Percentiles rank a stretch among this genome's conserved stretches.
phyloP scores from a whole-genome alignment of 2,113 vertebrate species.

The Ammodramus savannarum region DNA sequence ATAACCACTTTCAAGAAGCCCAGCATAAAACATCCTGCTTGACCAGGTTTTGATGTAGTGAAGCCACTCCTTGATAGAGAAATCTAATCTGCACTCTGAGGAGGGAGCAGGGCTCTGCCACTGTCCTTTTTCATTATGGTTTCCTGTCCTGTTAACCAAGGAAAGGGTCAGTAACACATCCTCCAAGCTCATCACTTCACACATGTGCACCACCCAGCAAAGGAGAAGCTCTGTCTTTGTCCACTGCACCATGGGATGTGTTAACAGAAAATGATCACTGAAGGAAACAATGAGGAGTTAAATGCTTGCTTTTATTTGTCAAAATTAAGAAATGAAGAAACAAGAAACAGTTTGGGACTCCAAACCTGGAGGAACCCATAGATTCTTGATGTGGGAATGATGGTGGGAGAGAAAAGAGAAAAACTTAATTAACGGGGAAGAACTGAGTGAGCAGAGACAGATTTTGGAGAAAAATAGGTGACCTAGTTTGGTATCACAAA shows the following conservation, averaged over 20 bases:
- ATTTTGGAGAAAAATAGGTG: neutral
- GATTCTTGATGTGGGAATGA: neutral
- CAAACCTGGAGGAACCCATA: neutral
- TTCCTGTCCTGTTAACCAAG: neutral
- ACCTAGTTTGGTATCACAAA: neutral
- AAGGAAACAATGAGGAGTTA: neutral
- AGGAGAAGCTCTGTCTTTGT: neutral
- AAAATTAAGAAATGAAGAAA: neutral
- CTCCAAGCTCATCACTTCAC: neutral
- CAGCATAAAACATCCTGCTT: neutral
- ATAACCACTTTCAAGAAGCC: neutral
- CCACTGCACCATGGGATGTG: neutral
- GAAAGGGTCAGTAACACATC: rapidly evolving
- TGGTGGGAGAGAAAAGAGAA: neutral
- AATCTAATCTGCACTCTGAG: neutral
- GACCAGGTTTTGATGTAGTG: neutral
- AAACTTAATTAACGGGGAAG: neutral
- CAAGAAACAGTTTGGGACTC: rapidly evolving
- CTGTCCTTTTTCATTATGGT: neutral
- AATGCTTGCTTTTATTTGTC: neutral
- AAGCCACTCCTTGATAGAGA: neutral
- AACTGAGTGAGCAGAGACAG: neutral
- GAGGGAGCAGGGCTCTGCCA: neutral
- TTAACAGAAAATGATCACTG: neutral
- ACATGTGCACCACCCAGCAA: neutral